These are phyloP conservation scores for Pseudachorutes palmiensis DNA, from an alignment of 1,140 invertebrate species.

Conservation along the genomic window DNA sequence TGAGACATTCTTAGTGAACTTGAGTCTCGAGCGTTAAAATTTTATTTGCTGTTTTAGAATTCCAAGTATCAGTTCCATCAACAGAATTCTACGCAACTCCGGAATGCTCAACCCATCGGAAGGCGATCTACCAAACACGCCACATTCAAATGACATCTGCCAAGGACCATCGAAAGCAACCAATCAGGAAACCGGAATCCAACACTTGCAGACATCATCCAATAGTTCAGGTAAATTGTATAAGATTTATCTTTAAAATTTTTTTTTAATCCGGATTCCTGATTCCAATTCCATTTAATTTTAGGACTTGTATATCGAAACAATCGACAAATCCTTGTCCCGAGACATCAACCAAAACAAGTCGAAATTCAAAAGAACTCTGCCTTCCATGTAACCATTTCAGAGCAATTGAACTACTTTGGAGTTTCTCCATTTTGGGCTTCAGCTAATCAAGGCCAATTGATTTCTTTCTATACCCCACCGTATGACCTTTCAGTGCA, in stretches of 20 bases:
- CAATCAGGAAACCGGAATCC: not conserved
- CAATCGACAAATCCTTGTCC: not conserved
- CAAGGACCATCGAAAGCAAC: not conserved
- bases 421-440: constrained; percentile 31
- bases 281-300: too few relatives aligned
- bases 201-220: not conserved
- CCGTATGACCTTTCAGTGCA: not conserved
- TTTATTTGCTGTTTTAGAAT: constrained; percentile 45
- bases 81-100: constrained; percentile 82
- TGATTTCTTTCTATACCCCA: not conserved
- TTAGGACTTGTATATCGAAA: too few relatives aligned
- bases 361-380: constrained; percentile 9
- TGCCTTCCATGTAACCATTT: constrained; percentile 33
- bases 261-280: not conserved
- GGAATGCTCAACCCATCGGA: constrained; percentile 49
- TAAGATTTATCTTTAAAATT: not conserved
- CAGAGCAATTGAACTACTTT: constrained; percentile 37
- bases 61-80: constrained; percentile 89
- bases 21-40: too few relatives aligned
- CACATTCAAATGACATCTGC: too few relatives aligned
- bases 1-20: constrained; percentile 15
- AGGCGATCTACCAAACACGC: not conserved
- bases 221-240: not conserved
- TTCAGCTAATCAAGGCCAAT: not conserved
- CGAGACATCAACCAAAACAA: not conserved